Percentiles rank a stretch among this genome's conserved stretches.
Evolutionary conservation across 2,797 vertebrate species (phyloP).

Genomic region (Xiphorhynchus erythropygius): DNA sequence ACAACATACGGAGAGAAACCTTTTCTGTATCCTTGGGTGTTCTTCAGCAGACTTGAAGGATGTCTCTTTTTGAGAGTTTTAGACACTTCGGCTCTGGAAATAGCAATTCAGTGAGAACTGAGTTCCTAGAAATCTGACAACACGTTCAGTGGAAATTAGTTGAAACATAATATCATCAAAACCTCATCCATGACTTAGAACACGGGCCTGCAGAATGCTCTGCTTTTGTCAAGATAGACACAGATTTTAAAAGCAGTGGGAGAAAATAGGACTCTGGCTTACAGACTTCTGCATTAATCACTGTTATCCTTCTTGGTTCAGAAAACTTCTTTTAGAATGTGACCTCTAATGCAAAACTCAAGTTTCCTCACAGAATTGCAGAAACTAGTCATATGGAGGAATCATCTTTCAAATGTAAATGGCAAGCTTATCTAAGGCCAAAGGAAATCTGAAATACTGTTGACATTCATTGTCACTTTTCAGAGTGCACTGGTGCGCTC

Average conservation of each 20-base stretch:
- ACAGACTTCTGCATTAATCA: neutral
- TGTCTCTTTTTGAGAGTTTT: neutral
- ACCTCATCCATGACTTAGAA: neutral
- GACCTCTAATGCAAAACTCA: neutral
- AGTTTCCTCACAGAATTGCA: neutral
- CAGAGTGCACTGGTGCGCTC: neutral
- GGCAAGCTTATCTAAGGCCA: neutral
- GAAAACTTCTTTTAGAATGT: neutral
- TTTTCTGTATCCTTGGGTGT: neutral
- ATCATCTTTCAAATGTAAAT: neutral
- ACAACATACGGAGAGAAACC: neutral
- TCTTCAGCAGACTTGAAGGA: neutral
- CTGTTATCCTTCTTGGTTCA: neutral
- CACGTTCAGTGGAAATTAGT: neutral
- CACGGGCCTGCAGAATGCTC: neutral
- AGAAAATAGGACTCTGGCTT: neutral
- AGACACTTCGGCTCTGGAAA: neutral
- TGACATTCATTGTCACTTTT: neutral
- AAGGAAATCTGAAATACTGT: neutral
- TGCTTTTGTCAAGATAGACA: neutral
- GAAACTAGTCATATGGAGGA: neutral
- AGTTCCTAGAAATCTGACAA: neutral
- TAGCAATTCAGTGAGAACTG: neutral
- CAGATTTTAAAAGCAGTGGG: neutral
- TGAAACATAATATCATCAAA: neutral